phyloP scores from a whole-genome alignment of 2,797 vertebrate genomes.

The Salmo trutta region DNA sequence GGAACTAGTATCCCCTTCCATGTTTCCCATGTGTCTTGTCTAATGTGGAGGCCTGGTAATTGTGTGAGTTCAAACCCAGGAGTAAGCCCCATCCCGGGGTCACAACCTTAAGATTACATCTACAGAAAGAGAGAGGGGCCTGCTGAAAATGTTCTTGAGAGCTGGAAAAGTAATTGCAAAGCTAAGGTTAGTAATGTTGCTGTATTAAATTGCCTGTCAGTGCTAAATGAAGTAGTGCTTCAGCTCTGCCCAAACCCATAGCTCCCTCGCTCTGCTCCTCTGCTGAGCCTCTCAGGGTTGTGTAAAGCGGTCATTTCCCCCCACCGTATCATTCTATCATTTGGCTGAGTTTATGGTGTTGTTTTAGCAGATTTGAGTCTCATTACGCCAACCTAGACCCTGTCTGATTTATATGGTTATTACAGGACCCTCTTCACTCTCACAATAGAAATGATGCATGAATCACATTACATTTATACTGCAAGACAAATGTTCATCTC shows the following conservation, averaged over 20 bases:
- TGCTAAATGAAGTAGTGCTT: constrained; percentile 78
- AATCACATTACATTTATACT: constrained; percentile 81
- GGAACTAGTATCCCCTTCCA: not conserved
- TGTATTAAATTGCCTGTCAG: constrained; percentile 78
- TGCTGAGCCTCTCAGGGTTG: constrained; percentile 55
- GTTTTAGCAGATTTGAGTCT: constrained; percentile 80
- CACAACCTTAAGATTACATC: constrained; percentile 34
- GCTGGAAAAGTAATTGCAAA: constrained; percentile 78
- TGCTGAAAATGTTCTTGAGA: constrained; percentile 64
- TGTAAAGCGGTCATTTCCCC: constrained; percentile 67
- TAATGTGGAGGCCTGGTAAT: not conserved
- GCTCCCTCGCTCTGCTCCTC: constrained; percentile 29
- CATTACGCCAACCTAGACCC: constrained; percentile 74
- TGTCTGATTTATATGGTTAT: constrained; percentile 79
- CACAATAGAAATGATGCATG: constrained; percentile 81
- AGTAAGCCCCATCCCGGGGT: constrained; percentile 12
- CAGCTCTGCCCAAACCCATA: constrained; percentile 76
- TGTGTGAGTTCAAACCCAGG: not conserved
- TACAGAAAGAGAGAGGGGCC: constrained; percentile 47
- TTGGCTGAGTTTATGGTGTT: constrained; percentile 76
- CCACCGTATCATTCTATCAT: constrained; percentile 78
- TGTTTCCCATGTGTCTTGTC: not conserved
- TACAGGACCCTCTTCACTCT: constrained; percentile 71
- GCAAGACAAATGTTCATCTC: constrained; percentile 1
- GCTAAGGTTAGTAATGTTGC: constrained; percentile 79